phyloP scores from a whole-genome alignment of 30 jellyfish, hydroid and myxozoan genomes.

The Aurelia aurita complex sp. Pacific region DNA sequence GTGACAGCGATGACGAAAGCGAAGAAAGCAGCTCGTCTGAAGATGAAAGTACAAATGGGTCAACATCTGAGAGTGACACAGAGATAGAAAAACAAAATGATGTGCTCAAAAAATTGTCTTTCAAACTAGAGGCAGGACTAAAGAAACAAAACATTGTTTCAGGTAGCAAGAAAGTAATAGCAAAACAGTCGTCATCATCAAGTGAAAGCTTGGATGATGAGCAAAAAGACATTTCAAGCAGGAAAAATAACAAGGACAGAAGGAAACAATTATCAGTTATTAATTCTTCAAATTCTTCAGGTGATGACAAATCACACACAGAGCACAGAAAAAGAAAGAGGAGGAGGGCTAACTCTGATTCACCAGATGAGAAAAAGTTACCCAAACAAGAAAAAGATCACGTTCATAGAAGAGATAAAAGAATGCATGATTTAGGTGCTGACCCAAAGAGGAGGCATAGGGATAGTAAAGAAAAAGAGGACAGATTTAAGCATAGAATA shows the following conservation, averaged over 20 bases:
- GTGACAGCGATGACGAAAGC: not conserved
- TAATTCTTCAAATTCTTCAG: not conserved
- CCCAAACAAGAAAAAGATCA: not conserved
- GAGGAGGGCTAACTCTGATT: constrained; percentile 11
- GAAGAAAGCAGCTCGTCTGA: not conserved
- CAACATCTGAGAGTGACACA: no score
- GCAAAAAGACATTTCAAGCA: not conserved
- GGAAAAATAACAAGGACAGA: not conserved
- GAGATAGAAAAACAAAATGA: no score
- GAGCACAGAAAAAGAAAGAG: constrained; percentile 5
- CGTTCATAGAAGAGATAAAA: not conserved
- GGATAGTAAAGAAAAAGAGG: not conserved
- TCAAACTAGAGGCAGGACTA: no score
- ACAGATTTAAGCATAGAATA: no score
- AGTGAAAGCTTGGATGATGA: constrained; percentile 1
- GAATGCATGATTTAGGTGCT: no score
- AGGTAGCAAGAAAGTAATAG: no score
- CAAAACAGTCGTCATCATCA: not conserved
- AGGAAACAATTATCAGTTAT: not conserved
- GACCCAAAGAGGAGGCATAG: not conserved
- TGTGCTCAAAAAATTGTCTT: no score
- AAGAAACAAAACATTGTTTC: no score
- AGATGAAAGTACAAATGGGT: not conserved
- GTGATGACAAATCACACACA: not conserved
- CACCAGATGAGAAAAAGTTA: not conserved